Evolutionary conservation across 2,888 invertebrate genomes (phyloP), one percentile per base, ranked within the genome.

Genomic region (Resseliella maxima): DNA sequence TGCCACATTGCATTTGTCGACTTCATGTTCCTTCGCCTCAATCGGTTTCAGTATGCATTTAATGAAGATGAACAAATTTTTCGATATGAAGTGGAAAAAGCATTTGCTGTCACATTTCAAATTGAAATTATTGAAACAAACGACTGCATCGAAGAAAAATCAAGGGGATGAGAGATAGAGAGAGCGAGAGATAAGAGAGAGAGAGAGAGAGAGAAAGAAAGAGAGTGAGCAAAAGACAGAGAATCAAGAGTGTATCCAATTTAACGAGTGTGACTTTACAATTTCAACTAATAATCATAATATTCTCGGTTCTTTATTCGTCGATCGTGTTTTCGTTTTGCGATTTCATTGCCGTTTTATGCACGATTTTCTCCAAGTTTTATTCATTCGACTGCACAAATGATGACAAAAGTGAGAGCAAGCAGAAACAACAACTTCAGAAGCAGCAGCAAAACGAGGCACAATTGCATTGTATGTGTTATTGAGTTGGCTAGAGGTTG

Each of bases 241-340:
- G 2, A 59, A 24, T 72, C 72, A 31, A 72, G 83, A 83, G 83
- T 83, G 83, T 38, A 83, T 83, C 83, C 83, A 83, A 83, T 83
- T 83, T 83, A 83, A 83, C 83, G 83, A 83, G 83, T 83, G 38
- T 83, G 83, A 83, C 83, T 83, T 83, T 83, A 83, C 83, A 83
- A 83, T 83, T 83, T 83, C 72, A 72, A 72, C 72, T 72, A 72
- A 83, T 83, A 83, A 83, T 83, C 83, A 83, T 83, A 83, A 83
- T 24, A 83, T 36, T 83, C 24, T 83, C 31, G 36, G 38, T 83
- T 38, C 38, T 83, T 83, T 83, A 83, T 83, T 83, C 24, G 83
- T 83, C 83, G 83, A 83, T 83, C 83, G 83, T 83, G 83, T 83
- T 83, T 64, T 72, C 83, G 38, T 83, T 31, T n/a, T 83, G 38